Evolutionary conservation across 2,113 vertebrate genomes (phyloP), one percentile per base, ranked within the genome.

Genomic region (Hassar affinis): DNA sequence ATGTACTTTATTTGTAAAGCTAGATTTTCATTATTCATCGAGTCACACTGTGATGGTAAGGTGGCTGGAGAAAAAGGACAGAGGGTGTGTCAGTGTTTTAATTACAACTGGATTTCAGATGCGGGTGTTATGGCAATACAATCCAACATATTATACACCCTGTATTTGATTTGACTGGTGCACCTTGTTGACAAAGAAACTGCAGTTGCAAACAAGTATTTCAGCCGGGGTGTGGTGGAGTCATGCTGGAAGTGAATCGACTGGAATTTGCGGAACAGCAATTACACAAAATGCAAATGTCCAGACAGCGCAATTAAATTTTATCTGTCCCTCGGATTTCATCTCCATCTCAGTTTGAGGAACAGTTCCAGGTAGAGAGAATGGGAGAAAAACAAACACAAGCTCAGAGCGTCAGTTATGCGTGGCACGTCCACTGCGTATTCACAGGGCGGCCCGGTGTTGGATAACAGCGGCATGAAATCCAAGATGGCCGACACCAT

Each of bases 401-500:
- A 71, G 82, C 25, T 68, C 82, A 78, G 75, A 14, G 45, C 59
- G 17, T 77, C 47, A 56, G 74, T 78, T 84, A 56, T 71, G 51
- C 42, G 38, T 78, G 79, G 72, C 56, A 42, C 15, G 49, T 38
- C 51, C n/a, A 78, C 45, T 69, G 62, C 64, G 18, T 33, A 25
- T 47, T 59, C 42, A 10, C 47, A 30, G 47, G 59, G 47, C 47
- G 33, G 79, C 62, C 54, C 25, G 84, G 86, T 90, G 79, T 92
- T 85, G 62, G 83, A 78, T 87, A 80, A 86, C 87, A 56, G 59
- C 77, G 68, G 87, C 88, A 85, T 89, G 83, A 90, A 91, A 91
- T 79, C 57, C 77, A 89, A 88, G 84, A 90, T 49, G 74, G 57
- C 84, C 72, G 81, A 81, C 78, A 64, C 85, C 72, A 64, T 89